phyloP scores from a whole-genome alignment of 2,113 vertebrate genomes.

The Zosterops borbonicus region DNA sequence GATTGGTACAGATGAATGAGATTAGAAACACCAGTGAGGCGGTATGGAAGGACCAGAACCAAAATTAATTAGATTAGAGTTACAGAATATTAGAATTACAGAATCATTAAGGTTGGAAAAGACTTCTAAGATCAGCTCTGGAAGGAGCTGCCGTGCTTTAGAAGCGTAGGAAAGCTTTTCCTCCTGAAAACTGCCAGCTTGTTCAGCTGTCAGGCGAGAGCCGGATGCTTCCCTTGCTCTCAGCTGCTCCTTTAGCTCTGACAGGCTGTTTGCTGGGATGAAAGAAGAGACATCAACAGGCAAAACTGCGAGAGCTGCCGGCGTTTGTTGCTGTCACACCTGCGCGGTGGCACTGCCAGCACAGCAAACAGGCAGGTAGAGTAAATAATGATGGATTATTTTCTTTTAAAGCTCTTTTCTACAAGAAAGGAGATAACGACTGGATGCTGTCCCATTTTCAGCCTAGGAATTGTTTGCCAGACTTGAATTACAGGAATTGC shows the following conservation, averaged over 20 bases:
- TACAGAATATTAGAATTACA: neutral
- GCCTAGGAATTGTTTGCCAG: neutral
- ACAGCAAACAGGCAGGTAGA: neutral
- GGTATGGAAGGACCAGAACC: neutral
- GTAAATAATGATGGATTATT: neutral
- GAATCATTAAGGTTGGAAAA: neutral
- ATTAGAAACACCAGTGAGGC: neutral
- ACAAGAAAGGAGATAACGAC: neutral
- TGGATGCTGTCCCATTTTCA: slow-evolving; percentile 26
- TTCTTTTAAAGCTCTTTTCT: neutral
- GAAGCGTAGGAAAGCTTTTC: neutral
- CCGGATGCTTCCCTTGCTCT: neutral
- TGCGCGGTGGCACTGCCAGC: neutral
- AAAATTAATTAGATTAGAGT: neutral
- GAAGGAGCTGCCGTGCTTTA: neutral
- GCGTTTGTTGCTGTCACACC: neutral
- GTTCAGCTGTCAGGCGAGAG: neutral
- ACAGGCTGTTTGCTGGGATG: neutral
- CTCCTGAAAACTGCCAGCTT: neutral
- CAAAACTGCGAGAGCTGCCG: neutral
- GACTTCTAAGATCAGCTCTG: neutral
- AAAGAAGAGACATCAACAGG: neutral
- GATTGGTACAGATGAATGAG: too few species aligned
- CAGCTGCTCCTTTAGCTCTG: neutral
- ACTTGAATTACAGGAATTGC: slow-evolving; percentile 34